Evolutionary conservation across 2,797 vertebrate genomes (phyloP).

Genomic region (Mico argentatus): DNA sequence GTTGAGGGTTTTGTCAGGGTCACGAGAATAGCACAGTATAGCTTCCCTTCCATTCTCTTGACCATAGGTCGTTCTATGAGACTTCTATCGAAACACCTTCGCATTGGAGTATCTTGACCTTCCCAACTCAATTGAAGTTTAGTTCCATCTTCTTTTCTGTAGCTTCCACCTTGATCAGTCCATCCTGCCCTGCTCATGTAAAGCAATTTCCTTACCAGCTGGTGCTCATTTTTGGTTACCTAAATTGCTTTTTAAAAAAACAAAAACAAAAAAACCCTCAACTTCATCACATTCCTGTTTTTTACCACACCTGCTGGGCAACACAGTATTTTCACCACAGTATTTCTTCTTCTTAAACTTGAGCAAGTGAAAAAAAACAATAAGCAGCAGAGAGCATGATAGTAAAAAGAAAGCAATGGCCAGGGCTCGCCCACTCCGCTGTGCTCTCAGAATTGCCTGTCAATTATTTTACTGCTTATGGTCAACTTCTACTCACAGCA

Average conservation of each 20-base stretch:
- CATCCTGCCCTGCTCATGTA: neutral
- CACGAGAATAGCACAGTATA: neutral
- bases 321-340: neutral
- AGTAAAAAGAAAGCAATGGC: neutral
- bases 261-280: neutral
- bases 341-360: neutral
- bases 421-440: accelerated
- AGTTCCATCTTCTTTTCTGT: neutral
- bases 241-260: neutral
- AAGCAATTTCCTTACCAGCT: neutral
- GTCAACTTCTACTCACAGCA: neutral
- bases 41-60: neutral
- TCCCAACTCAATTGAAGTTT: neutral
- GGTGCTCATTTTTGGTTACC: neutral
- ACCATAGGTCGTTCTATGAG: neutral
- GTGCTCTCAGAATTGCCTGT: neutral
- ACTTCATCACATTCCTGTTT: neutral
- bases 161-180: neutral
- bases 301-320: neutral
- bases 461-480: neutral
- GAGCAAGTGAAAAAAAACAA: neutral
- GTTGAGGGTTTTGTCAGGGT: neutral
- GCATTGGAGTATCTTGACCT: neutral
- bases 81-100: neutral
- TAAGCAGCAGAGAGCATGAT: neutral